Conservation (phyloP, 1,140 invertebrate species). For the Nebria ingens region DNA sequence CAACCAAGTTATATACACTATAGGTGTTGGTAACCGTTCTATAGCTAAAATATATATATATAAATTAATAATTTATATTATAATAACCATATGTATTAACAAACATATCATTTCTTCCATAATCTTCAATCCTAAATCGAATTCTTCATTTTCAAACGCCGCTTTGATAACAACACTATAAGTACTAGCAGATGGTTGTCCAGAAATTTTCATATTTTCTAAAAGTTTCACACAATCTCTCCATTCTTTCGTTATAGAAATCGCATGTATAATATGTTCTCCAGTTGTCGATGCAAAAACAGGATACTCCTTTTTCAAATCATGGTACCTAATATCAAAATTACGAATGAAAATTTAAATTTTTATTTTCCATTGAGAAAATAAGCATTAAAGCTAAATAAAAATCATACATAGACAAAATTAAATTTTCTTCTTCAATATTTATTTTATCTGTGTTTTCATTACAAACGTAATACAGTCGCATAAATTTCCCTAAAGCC, state of each 20-base stretch:
- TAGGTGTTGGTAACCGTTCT: slow-evolving; percentile 21
- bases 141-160: slow-evolving; percentile 44
- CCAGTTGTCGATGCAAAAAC: slow-evolving; percentile 44
- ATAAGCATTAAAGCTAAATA: slow-evolving; percentile 5
- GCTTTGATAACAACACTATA: slow-evolving; percentile 40
- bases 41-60: slow-evolving; percentile 16
- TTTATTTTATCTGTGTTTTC: slow-evolving; percentile 20
- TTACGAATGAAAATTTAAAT: too few relatives aligned
- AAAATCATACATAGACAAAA: slow-evolving; percentile 38
- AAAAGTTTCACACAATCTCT: slow-evolving; percentile 46
- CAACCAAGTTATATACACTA: slow-evolving; percentile 37
- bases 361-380: too few relatives aligned
- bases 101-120: slow-evolving; percentile 36
- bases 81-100: slow-evolving; percentile 1
- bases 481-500: slow-evolving; percentile 41
- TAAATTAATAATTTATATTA: slow-evolving; percentile 14
- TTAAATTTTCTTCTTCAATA: slow-evolving; percentile 38
- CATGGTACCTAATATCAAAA: slow-evolving; percentile 25
- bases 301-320: slow-evolving; percentile 42
- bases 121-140: slow-evolving; percentile 41
- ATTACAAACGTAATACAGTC: slow-evolving; percentile 36
- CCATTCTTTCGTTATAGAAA: slow-evolving; percentile 53
- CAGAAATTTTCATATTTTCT: slow-evolving; percentile 41
- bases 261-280: slow-evolving; percentile 44
- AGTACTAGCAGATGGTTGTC: slow-evolving; percentile 24